Conservation (phyloP, 2,113 vertebrate species). For the Jacana jacana region DNA sequence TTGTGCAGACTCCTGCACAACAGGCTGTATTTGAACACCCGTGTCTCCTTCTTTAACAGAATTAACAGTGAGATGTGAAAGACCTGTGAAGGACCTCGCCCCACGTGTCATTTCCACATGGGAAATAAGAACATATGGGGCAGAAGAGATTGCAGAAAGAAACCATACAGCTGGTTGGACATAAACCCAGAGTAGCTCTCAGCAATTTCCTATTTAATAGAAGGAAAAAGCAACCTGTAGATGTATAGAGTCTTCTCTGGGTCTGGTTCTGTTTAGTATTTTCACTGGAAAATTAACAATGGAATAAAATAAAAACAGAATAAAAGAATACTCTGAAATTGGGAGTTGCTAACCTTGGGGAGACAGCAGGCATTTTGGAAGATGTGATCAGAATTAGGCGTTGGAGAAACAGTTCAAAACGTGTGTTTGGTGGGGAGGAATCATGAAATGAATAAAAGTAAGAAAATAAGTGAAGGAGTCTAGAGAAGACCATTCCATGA, state of each 20-base stretch:
- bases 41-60: neutral
- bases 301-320: neutral
- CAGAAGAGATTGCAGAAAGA: neutral
- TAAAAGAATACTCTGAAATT: neutral
- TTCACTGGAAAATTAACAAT: neutral
- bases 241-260: neutral
- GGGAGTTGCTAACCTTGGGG: neutral
- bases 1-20: neutral
- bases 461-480: neutral
- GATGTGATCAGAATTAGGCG: neutral
- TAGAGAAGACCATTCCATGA: neutral
- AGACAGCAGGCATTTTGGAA: neutral
- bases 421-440: neutral
- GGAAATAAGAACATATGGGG: neutral
- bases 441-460: neutral
- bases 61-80: neutral
- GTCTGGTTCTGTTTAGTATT: neutral
- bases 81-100: neutral
- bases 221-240: neutral
- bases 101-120: fast-evolving
- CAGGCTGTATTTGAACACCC: neutral
- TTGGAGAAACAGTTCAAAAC: neutral
- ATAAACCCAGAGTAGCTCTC: neutral
- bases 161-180: neutral
- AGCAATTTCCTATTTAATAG: neutral